phyloP scores from a whole-genome alignment of 2,888 invertebrate genomes.

The Dastarcus helophoroides region DNA sequence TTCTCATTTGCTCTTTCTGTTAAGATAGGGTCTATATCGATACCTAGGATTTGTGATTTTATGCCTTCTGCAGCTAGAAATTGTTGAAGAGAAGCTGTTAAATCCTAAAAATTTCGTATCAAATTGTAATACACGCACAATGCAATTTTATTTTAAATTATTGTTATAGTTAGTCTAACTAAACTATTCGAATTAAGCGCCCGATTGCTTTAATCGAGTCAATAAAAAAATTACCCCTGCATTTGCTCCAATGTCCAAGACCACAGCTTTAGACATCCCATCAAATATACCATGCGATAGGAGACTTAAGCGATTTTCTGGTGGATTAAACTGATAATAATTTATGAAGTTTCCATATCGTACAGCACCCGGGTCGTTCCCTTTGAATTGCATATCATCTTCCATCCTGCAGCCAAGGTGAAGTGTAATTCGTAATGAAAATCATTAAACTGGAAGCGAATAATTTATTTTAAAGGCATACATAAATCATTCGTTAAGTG shows the following conservation, averaged over 20 bases:
- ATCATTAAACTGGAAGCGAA: too few species aligned
- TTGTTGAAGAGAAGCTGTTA: slow-evolving; percentile 49
- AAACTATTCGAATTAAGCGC: slow-evolving; percentile 4
- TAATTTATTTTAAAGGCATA: too few species aligned
- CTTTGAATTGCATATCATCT: slow-evolving; percentile 36
- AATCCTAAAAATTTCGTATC: too few species aligned
- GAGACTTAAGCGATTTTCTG: slow-evolving; percentile 52
- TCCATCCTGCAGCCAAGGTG: too few species aligned
- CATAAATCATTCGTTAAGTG: too few species aligned
- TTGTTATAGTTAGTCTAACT: too few species aligned
- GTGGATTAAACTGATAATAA: slow-evolving; percentile 72
- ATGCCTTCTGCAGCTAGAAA: slow-evolving; percentile 40
- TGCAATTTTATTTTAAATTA: slow-evolving; percentile 2
- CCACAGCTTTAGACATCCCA: slow-evolving; percentile 30
- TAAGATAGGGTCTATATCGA: slow-evolving; percentile 64
- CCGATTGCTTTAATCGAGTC: too few species aligned
- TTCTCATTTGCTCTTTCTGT: slow-evolving; percentile 54
- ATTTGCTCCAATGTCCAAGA: slow-evolving; percentile 62
- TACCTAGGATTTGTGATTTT: slow-evolving; percentile 45
- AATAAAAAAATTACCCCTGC: slow-evolving; percentile 54
- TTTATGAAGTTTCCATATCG: slow-evolving; percentile 77
- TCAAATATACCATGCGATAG: slow-evolving; percentile 45
- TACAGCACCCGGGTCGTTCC: slow-evolving; percentile 63
- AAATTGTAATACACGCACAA: too few species aligned
- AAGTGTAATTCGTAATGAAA: too few species aligned